A percentile compares a stretch with the other conserved stretches of the same genome.
phyloP scores from a whole-genome alignment of 1,140 invertebrate genomes.

The Eulimnadia texana region DNA sequence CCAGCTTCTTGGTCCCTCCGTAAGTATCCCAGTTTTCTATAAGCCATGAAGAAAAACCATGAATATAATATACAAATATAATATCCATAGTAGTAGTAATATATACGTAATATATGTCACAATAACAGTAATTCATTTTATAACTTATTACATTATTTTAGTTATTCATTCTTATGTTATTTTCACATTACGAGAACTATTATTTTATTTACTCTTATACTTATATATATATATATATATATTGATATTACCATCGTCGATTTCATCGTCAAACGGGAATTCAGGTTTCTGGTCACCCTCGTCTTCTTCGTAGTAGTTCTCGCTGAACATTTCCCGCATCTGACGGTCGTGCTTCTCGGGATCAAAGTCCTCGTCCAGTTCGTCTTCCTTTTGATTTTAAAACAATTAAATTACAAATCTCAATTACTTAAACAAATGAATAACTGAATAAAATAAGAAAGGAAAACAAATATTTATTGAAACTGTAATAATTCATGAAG shows the following conservation, averaged over 20 bases:
- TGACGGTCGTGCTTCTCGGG: slow-evolving; percentile 69
- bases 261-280: slow-evolving; percentile 64
- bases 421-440: no score
- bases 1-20: slow-evolving; percentile 28
- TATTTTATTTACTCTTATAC: no score
- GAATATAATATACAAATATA: no score
- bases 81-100: no score
- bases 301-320: slow-evolving; percentile 61
- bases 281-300: slow-evolving; percentile 56
- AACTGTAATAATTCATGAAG: no score
- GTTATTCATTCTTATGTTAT: no score
- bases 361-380: slow-evolving; percentile 82
- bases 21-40: slow-evolving; percentile 61
- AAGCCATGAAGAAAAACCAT: slow-evolving; percentile 20
- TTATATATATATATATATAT: no score
- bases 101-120: no score
- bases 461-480: background rate
- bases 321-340: slow-evolving; percentile 75
- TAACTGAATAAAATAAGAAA: background rate
- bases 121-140: no score
- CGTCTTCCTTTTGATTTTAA: slow-evolving; percentile 28
- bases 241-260: slow-evolving; percentile 28
- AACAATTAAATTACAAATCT: background rate
- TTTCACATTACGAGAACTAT: no score
- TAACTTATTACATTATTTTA: no score